Conservation (phyloP, 2,888 invertebrate genomes). For the Vanessa cardui region DNA sequence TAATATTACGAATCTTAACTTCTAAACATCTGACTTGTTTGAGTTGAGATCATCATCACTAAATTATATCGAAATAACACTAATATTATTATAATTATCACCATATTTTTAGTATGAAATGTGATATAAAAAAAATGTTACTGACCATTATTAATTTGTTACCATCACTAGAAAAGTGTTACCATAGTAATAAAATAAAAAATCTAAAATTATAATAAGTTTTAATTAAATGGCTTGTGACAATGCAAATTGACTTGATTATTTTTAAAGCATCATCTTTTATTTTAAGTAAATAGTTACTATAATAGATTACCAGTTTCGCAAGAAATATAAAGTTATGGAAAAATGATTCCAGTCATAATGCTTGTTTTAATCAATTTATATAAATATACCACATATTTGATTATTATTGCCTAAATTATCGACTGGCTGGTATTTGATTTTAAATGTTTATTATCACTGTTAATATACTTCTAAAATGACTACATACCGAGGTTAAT, state of each 20-base stretch:
- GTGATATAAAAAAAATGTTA: constrained; percentile 18
- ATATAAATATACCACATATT: no score
- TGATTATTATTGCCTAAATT: not conserved
- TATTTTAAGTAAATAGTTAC: not conserved
- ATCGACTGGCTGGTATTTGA: not conserved
- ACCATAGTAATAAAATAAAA: constrained; percentile 1
- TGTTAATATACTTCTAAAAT: no score
- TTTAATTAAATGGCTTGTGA: not conserved
- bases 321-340: no score
- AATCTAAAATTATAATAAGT: not conserved
- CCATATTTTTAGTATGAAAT: constrained; percentile 12
- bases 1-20: constrained; percentile 29
- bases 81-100: not conserved
- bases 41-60: constrained; percentile 45
- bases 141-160: constrained; percentile 16
- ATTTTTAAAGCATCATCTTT: constrained; percentile 6
- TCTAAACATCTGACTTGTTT: constrained; percentile 45
- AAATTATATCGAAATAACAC: not conserved
- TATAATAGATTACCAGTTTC: no score
- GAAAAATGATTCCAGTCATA: no score
- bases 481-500: no score
- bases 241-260: not conserved
- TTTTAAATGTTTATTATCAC: not conserved
- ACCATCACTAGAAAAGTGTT: not conserved
- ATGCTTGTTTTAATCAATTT: no score